These are phyloP conservation scores for Apoda limacodes DNA, from an alignment of 2,888 invertebrate species.

Conservation along the genomic window DNA sequence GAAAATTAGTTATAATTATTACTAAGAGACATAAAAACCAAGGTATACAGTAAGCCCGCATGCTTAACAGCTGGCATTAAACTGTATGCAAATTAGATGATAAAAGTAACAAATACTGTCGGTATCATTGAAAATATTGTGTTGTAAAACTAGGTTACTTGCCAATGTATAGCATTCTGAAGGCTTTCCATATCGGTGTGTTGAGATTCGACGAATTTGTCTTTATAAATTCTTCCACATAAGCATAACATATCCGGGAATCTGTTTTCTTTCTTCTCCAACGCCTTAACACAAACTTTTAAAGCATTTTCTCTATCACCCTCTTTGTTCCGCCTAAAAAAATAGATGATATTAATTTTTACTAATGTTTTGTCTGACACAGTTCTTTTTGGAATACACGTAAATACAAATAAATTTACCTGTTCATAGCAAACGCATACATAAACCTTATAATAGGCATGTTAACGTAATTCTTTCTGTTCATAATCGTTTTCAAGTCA, in stretches of 20 bases:
- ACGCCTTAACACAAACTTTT: conserved; percentile 89
- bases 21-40: too few species aligned
- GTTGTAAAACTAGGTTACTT: conserved; percentile 22
- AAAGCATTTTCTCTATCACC: conserved; percentile 96
- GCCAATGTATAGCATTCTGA: conserved; percentile 94
- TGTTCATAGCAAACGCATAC: conserved; percentile 97
- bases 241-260: conserved; percentile 98
- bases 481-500: conserved; percentile 90
- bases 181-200: conserved; percentile 90
- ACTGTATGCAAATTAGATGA: too few species aligned
- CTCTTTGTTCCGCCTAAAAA: conserved; percentile 84
- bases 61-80: too few species aligned
- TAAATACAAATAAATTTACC: too few species aligned
- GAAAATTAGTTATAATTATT: conserved; percentile 20
- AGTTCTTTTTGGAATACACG: too few species aligned
- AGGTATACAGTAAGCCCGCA: too few species aligned
- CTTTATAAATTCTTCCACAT: conserved; percentile 97
- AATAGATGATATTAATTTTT: too few species aligned
- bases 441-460: conserved; percentile 92
- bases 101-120: too few species aligned
- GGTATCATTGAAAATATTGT: too few species aligned
- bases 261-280: conserved; percentile 93
- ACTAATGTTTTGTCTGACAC: too few species aligned
- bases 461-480: conserved; percentile 87
- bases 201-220: conserved; percentile 96